Evolutionary conservation across 1,140 invertebrate species (phyloP), one percentile per base, ranked within the genome.

Genomic region (Psix sp.): DNA sequence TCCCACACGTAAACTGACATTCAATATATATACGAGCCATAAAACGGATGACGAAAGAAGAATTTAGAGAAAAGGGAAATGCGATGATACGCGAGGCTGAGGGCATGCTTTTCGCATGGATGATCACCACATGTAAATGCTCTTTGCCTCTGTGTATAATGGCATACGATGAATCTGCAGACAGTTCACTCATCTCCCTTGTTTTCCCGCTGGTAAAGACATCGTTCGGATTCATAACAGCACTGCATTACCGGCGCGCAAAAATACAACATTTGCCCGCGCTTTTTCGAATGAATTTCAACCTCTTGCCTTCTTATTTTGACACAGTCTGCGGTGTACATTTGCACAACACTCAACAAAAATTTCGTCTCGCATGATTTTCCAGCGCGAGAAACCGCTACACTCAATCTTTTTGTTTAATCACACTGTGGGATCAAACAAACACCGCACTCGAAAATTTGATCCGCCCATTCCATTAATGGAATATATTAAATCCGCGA

Each of bases 121-220:
- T 77, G 83, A 85, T 84, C 82, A 74, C 56, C 85, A 86, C 85
- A 86, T 82, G 83, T 83, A 86, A 86, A 86, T 86, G 84, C 84
- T 85, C 68, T 80, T 75, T 78, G 52, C 74, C 26, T 57, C 15
- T 35, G 1, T 35, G 38, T 65, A 59, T 43, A 59, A 20, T 16
- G 31, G 40, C 20, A 40, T 15, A 20, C 51, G 57, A 67, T 48
- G 62, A 71, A 62, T 62, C 67, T 68, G 51, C 46, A 56, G 66
- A 60, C 67, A 68, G 56, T 68, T 68, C 33, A 46, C 57, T 60
- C 40, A 21, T 60, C 49, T 65, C 68, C 67, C 59, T 73, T 77
- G 68, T 77, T 77, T 77, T 77, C 70, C 70, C 74, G 66, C 62
- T 35, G 67, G 54, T 45, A 68, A 54, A 77, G 70, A 74, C 65